Base-by-base conservation (phyloP, 2,113 vertebrate genomes). In the Tricholaema leucomelas region DNA sequence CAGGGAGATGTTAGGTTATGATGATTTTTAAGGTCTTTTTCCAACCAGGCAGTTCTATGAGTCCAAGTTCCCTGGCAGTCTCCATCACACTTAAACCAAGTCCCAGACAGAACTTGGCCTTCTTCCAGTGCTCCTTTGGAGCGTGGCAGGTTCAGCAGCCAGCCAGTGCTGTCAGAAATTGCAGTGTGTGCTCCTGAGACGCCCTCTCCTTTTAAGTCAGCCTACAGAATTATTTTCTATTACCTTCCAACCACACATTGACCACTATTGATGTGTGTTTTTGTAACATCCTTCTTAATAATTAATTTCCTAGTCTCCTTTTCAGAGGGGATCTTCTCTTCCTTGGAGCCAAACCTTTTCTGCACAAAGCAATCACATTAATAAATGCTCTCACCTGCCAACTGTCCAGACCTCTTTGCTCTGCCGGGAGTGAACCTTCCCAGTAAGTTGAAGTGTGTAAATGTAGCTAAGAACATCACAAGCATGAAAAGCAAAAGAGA, bases 211-310 rank as follows among this genome's bases (percentile, higher is more conserved):
- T 82, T 94, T 85, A 96, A 95, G 91, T 87, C 93, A 92, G 91
- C 42, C 92, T 82, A 60, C 52, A 85, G 91, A 94, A 85, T 88
- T 93, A 89, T 94, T 93, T 96, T 95, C 93, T 91, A 91, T 93
- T 96, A 91, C 84, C 78, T 93, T 94, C 93, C 60, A 96, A 90
- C 96, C 91, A 71, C 94, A 94, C 95, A 96, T 95, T 85, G 96
- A 96, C 80, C 91, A 73, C 36, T 82, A 93, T 92, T 87, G 96
- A 96, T 30, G 27, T 80, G 79, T 60, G 74, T 80, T 93, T 95
- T 95, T 87, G 78, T 80, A 96, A 85, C 91, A 93, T 95, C 94
- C 81, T 92, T 87, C 91, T 96, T 93, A 96, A 95, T 96, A 92
- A 96, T 96, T 96, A 42, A 96, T 93, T 74, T 85, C 15, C 67